Conservation (phyloP, 2,888 invertebrate genomes). For the Rutpela maculata region DNA sequence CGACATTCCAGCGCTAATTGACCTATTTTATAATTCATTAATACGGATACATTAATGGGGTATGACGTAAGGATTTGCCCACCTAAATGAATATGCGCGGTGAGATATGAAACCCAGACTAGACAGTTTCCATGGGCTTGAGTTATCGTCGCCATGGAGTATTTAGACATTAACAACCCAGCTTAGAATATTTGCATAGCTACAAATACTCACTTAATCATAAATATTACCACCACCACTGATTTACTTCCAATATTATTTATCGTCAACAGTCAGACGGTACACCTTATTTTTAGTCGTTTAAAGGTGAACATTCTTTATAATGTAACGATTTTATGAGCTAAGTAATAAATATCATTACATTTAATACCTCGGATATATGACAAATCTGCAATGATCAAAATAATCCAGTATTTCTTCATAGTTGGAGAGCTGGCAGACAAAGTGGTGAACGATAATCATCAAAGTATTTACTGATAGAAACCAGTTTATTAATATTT, state of each 20-base stretch:
- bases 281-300: conserved; percentile 19
- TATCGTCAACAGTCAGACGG: conserved; percentile 9
- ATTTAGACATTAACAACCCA: conserved; percentile 59
- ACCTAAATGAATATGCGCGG: conserved; percentile 47
- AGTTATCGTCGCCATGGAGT: conserved; percentile 52
- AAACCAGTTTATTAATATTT: too few species aligned
- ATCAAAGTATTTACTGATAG: too few species aligned
- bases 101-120: conserved; percentile 44
- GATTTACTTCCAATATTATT: conserved; percentile 34
- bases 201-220: conserved; percentile 50
- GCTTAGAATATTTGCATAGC: conserved; percentile 57
- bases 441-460: too few species aligned
- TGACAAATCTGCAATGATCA: conserved; percentile 4
- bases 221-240: conserved; percentile 44
- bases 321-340: background rate
- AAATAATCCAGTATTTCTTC: background rate
- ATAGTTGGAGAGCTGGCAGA: too few species aligned
- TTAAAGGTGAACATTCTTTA: conserved; percentile 13
- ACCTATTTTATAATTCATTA: conserved; percentile 44
- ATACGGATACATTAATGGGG: conserved; percentile 38
- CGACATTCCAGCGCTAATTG: conserved; percentile 43
- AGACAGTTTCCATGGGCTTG: conserved; percentile 49
- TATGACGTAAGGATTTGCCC: conserved; percentile 43
- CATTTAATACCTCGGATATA: background rate
- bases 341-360: background rate